Evolutionary conservation across 2,113 vertebrate species (phyloP).

Genomic region (Emydocephalus ijimae): DNA sequence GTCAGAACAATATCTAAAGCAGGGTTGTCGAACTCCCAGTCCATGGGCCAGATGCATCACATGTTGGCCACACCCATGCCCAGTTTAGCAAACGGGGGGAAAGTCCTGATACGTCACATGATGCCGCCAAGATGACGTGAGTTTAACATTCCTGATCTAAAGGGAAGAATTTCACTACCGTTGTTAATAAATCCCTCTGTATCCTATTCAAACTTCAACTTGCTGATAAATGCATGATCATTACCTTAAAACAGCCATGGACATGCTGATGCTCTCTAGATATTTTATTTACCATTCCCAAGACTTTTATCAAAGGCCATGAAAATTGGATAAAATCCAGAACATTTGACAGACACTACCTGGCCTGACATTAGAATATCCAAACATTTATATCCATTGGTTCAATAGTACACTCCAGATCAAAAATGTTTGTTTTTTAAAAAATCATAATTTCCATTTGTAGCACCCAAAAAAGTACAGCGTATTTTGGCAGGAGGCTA

Average conservation of each 20-base stretch:
- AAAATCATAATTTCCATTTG: slow-evolving; percentile 34
- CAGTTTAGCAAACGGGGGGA: too few species aligned
- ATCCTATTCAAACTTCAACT: not conserved
- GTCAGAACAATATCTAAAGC: too few species aligned
- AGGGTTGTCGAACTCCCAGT: too few species aligned
- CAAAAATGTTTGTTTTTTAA: slow-evolving; percentile 6
- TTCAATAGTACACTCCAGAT: not conserved
- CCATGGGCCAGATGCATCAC: too few species aligned
- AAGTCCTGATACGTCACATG: too few species aligned
- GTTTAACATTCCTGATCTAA: too few species aligned
- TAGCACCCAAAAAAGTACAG: slow-evolving; percentile 34
- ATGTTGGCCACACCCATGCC: too few species aligned
- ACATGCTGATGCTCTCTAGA: not conserved
- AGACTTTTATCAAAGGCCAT: not conserved
- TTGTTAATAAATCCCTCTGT: not conserved
- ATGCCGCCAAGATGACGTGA: too few species aligned
- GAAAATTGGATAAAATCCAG: not conserved
- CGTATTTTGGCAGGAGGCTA: not conserved
- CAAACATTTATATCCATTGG: slow-evolving; percentile 25
- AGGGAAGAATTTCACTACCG: not conserved
- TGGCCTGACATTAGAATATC: slow-evolving; percentile 1
- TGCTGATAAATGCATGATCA: not conserved
- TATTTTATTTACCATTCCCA: not conserved
- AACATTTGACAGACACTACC: not conserved
- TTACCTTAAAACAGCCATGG: not conserved